These are phyloP conservation scores for Diaprepes abbreviatus DNA, from an alignment of 2,888 invertebrate genomes.

Conservation along the genomic window DNA sequence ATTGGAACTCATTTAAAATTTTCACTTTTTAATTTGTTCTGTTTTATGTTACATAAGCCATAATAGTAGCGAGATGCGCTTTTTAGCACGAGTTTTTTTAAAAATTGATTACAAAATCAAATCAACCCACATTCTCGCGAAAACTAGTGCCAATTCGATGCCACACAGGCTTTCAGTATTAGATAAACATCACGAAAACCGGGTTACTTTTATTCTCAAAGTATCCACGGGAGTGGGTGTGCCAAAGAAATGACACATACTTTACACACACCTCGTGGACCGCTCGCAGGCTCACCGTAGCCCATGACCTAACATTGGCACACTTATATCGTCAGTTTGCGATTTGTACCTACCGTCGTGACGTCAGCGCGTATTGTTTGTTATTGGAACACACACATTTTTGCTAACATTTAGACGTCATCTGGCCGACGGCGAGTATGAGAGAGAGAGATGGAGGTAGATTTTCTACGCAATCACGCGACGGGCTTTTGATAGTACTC, in stretches of 20 bases:
- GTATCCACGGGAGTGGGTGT: slow-evolving; percentile 27
- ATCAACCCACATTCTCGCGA: too few species aligned
- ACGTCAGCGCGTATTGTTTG: slow-evolving; percentile 34
- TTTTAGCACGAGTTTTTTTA: too few species aligned
- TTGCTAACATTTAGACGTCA: slow-evolving; percentile 9
- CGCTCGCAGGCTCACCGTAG: slow-evolving; percentile 28
- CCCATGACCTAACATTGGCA: slow-evolving; percentile 55
- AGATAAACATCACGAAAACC: background rate
- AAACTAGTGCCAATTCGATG: too few species aligned
- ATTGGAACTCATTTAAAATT: too few species aligned
- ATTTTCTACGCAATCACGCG: background rate
- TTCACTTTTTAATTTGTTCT: too few species aligned
- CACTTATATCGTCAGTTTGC: slow-evolving; percentile 48
- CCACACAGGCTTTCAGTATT: background rate
- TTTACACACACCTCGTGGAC: slow-evolving; percentile 29
- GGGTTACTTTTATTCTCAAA: slow-evolving; percentile 18
- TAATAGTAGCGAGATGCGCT: too few species aligned
- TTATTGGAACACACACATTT: background rate
- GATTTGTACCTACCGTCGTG: slow-evolving; percentile 33
- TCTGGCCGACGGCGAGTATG: background rate
- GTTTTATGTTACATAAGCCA: too few species aligned
- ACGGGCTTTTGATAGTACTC: background rate
- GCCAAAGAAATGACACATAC: slow-evolving; percentile 51
- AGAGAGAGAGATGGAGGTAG: background rate
- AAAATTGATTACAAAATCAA: too few species aligned